These are phyloP conservation scores for Nymphalis io DNA, from an alignment of 1,140 invertebrate genomes.

Conservation along the genomic window DNA sequence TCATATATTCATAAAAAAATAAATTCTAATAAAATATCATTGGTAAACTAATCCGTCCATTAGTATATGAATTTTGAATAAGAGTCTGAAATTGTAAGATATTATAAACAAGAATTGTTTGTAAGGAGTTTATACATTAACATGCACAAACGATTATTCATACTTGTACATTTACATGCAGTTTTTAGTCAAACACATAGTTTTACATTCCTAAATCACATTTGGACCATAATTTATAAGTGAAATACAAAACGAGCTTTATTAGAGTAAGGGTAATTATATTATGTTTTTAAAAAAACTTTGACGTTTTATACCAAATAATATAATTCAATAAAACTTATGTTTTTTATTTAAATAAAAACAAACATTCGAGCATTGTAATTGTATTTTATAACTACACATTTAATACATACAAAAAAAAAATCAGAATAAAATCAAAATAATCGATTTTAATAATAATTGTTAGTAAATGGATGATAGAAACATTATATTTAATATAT, in stretches of 20 bases:
- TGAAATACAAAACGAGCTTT: slow-evolving; percentile 65
- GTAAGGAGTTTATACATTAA: neutral
- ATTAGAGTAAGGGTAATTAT: slow-evolving; percentile 61
- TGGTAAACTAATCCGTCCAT: slow-evolving; percentile 27
- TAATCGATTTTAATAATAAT: neutral
- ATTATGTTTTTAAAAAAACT: slow-evolving; percentile 53
- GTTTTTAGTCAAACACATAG: slow-evolving; percentile 12
- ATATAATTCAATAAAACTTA: slow-evolving; percentile 46
- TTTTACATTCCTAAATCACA: slow-evolving; percentile 17
- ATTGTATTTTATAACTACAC: slow-evolving; percentile 51
- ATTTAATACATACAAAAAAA: neutral
- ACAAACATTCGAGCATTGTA: slow-evolving; percentile 56
- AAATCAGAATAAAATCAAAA: neutral
- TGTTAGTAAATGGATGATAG: neutral
- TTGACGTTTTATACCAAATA: slow-evolving; percentile 79
- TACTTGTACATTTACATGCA: neutral
- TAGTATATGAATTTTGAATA: slow-evolving; percentile 3
- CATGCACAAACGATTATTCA: neutral
- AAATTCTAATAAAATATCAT: neutral
- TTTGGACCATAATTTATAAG: slow-evolving; percentile 32
- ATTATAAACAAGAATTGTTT: neutral
- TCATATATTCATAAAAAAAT: neutral
- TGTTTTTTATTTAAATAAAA: slow-evolving; percentile 39
- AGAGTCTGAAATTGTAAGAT: neutral
- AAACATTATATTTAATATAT: too few relatives aligned